Percentiles rank a stretch among this genome's conserved stretches.
Conservation (phyloP, 1,140 invertebrate species). For the Conus ventricosus region DNA sequence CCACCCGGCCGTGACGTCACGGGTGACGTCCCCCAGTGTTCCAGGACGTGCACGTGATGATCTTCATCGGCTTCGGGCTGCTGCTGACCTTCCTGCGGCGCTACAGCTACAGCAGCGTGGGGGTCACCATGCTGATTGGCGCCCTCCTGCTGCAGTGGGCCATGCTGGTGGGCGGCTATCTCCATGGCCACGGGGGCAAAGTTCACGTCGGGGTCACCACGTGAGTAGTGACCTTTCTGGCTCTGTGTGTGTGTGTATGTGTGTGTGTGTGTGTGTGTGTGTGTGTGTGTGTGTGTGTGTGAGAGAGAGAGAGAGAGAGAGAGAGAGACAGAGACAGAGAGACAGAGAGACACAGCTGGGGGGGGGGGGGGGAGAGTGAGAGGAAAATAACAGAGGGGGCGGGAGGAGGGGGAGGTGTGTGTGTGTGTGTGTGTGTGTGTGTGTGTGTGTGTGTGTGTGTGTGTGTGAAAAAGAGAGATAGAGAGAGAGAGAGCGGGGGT, state of each 20-base stretch:
- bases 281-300: no score
- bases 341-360: no score
- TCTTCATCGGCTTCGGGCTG: slow-evolving; percentile 96
- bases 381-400: no score
- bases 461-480: no score
- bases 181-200: slow-evolving; percentile 53
- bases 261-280: no score
- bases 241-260: not conserved
- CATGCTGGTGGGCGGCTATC: slow-evolving; percentile 53
- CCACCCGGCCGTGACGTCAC: not conserved
- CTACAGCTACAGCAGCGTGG: slow-evolving; percentile 91
- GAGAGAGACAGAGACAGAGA: not conserved
- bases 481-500: no score
- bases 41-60: slow-evolving; percentile 97
- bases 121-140: slow-evolving; percentile 87
- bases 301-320: not conserved
- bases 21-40: slow-evolving; percentile 78
- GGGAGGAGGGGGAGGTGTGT: no score
- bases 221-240: slow-evolving; percentile 54
- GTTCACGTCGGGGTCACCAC: slow-evolving; percentile 71
- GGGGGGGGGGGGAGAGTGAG: no score
- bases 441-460: no score
- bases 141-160: slow-evolving; percentile 69
- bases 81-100: slow-evolving; percentile 94
- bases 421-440: no score